These are phyloP conservation scores for Scytalopus superciliaris DNA, from an alignment of 2,113 vertebrate species.

Conservation along the genomic window DNA sequence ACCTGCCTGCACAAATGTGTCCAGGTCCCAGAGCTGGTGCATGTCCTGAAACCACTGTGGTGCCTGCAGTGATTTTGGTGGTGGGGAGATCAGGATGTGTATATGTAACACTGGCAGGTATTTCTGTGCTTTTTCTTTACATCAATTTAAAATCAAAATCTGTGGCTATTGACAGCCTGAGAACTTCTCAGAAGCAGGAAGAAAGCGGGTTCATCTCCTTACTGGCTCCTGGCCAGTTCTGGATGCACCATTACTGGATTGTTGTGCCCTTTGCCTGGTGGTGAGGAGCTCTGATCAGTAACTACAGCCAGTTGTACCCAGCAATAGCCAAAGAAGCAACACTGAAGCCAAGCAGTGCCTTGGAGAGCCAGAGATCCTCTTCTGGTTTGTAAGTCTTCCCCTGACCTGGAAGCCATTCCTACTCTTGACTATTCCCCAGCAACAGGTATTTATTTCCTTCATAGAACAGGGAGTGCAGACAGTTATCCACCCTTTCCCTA, in stretches of 20 bases:
- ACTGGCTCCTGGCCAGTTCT: background rate
- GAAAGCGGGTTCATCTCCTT: background rate
- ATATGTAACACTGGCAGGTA: background rate
- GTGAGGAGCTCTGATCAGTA: accelerated
- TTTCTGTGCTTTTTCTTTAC: background rate
- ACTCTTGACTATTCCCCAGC: accelerated
- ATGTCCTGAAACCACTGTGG: background rate
- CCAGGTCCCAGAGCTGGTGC: background rate
- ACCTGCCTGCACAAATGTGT: background rate
- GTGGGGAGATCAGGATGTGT: background rate
- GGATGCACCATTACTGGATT: background rate
- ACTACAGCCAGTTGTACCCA: too few relatives aligned
- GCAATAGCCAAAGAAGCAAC: background rate
- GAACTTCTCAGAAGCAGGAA: background rate
- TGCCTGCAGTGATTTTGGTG: background rate
- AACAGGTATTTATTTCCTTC: background rate
- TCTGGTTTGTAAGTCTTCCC: background rate
- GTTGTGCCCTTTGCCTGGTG: background rate
- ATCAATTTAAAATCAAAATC: background rate
- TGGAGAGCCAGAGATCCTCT: background rate
- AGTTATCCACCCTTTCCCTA: background rate
- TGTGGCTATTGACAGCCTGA: background rate
- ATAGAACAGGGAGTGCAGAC: background rate
- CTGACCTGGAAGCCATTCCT: background rate
- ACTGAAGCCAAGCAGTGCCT: background rate